Percentiles rank a stretch among this genome's conserved stretches.
Conservation (phyloP, 2,797 vertebrate genomes). For the Prionace glauca region DNA sequence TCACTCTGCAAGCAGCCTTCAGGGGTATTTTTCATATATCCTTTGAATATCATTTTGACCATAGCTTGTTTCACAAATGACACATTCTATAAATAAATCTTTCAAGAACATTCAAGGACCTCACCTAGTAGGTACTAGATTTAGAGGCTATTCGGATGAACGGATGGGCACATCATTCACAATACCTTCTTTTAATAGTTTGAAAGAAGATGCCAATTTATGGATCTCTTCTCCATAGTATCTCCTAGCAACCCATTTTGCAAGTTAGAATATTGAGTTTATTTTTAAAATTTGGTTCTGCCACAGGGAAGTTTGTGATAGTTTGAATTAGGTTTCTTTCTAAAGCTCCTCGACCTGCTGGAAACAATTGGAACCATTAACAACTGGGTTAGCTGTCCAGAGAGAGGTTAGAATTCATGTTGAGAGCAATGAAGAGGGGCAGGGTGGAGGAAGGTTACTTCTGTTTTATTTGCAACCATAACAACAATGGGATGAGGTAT, state of each 20-base stretch:
- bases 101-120: neutral
- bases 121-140: neutral
- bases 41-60: neutral
- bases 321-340: neutral
- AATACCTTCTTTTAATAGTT: neutral
- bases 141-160: neutral
- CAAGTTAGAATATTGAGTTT: neutral
- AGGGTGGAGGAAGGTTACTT: neutral
- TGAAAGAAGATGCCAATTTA: neutral
- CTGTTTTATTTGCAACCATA: neutral
- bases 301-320: neutral
- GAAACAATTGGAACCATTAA: neutral
- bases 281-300: conserved; percentile 8
- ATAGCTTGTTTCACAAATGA: neutral
- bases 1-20: neutral
- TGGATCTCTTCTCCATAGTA: neutral
- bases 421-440: neutral
- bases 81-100: neutral
- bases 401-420: neutral
- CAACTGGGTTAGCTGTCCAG: neutral
- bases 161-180: neutral
- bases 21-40: neutral
- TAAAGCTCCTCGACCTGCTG: neutral
- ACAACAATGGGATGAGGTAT: neutral
- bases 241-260: conserved; percentile 13